phyloP scores from a whole-genome alignment of 1,140 invertebrate species.

The Hycleus cichorii region DNA sequence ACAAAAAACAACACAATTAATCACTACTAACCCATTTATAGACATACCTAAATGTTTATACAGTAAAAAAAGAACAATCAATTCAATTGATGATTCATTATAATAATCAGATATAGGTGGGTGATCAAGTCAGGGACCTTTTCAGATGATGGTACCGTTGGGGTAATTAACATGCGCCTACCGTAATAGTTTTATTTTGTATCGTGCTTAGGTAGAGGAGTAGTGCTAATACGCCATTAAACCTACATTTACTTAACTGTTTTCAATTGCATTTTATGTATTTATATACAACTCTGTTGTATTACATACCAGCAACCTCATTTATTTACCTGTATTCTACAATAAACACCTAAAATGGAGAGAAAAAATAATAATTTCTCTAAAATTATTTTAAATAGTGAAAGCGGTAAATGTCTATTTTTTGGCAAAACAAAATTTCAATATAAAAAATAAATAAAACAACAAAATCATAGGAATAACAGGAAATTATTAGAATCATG shows the following conservation, averaged over 20 bases:
- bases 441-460: no score
- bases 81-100: not conserved
- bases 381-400: no score
- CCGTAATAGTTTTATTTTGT: conserved; percentile 13
- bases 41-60: not conserved
- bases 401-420: no score
- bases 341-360: no score
- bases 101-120: not conserved
- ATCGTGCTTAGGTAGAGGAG: not conserved
- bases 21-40: no score
- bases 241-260: conserved; percentile 16
- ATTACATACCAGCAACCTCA: not conserved
- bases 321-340: not conserved
- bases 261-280: conserved; percentile 4
- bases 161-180: conserved; percentile 16
- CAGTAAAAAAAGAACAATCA: not conserved
- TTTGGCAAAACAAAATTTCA: no score
- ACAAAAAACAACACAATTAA: no score
- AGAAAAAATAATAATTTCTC: no score
- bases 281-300: not conserved
- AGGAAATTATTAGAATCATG: no score
- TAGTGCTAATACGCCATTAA: conserved; percentile 6
- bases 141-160: conserved; percentile 4
- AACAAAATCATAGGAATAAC: no score
- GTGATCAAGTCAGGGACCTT: not conserved